phyloP scores from a whole-genome alignment of 2,113 vertebrate species.

The Echinops telfairi region DNA sequence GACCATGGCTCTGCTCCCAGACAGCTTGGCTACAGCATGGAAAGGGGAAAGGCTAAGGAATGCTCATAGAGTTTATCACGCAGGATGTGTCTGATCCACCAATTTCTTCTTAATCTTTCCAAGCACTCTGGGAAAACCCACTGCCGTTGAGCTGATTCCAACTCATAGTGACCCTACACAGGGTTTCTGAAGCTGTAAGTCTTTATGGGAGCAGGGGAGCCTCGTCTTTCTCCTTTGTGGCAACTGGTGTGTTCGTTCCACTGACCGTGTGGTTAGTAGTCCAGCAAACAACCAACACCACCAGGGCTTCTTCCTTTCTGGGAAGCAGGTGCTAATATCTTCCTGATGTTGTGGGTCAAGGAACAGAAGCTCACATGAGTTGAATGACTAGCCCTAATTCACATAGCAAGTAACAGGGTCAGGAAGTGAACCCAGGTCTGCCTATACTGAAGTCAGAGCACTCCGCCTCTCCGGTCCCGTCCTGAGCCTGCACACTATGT shows the following conservation, averaged over 20 bases:
- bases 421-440: not conserved
- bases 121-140: not conserved
- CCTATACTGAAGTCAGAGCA: not conserved
- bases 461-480: too few relatives aligned
- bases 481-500: fast-evolving
- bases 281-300: too few relatives aligned
- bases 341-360: not conserved
- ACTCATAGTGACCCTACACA: too few relatives aligned
- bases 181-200: too few relatives aligned
- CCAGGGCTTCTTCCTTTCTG: too few relatives aligned
- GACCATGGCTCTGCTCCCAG: not conserved
- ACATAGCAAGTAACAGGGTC: fast-evolving
- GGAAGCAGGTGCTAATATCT: not conserved
- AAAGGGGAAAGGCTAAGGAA: not conserved
- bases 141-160: too few relatives aligned
- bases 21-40: not conserved
- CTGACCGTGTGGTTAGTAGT: too few relatives aligned
- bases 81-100: not conserved
- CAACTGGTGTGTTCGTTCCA: too few relatives aligned
- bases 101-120: not conserved
- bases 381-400: not conserved
- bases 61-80: not conserved
- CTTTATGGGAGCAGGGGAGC: too few relatives aligned
- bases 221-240: too few relatives aligned
- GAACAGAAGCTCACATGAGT: not conserved